Percentiles rank a stretch among this genome's conserved stretches.
Conservation (phyloP, 1,140 invertebrate species). For the Conopomorpha cramerella region DNA sequence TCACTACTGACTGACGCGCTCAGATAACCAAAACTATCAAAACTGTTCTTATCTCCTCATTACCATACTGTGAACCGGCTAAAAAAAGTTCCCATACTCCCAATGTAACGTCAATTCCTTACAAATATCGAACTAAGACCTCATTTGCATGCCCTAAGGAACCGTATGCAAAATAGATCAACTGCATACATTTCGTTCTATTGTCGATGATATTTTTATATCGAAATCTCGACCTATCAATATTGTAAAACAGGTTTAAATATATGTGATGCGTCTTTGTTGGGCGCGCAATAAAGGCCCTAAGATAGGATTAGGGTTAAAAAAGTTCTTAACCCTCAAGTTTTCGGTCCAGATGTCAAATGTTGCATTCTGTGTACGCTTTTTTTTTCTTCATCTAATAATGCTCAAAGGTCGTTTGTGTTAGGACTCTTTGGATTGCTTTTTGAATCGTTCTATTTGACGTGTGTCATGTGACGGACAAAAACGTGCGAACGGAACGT, state of each 20-base stretch:
- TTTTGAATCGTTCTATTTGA: no score
- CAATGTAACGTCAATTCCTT: constrained; percentile 18
- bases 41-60: constrained; percentile 39
- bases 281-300: constrained; percentile 3
- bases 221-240: constrained; percentile 34
- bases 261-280: constrained; percentile 32
- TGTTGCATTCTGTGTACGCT: no score
- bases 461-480: no score
- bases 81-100: constrained; percentile 39
- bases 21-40: constrained; percentile 32
- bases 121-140: constrained; percentile 14
- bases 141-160: constrained; percentile 46
- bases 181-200: constrained; percentile 24
- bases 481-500: no score
- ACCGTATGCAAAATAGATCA: constrained; percentile 52
- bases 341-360: constrained; percentile 40
- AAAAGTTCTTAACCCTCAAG: constrained; percentile 9
- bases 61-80: constrained; percentile 38
- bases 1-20: constrained; percentile 29
- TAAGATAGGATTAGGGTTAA: constrained; percentile 35
- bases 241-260: constrained; percentile 50
- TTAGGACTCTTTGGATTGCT: no score
- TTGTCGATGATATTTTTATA: constrained; percentile 33
- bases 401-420: no score
- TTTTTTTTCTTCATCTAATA: no score